Conservation (phyloP, 1,140 invertebrate genomes). For the Potamilus streckersoni region DNA sequence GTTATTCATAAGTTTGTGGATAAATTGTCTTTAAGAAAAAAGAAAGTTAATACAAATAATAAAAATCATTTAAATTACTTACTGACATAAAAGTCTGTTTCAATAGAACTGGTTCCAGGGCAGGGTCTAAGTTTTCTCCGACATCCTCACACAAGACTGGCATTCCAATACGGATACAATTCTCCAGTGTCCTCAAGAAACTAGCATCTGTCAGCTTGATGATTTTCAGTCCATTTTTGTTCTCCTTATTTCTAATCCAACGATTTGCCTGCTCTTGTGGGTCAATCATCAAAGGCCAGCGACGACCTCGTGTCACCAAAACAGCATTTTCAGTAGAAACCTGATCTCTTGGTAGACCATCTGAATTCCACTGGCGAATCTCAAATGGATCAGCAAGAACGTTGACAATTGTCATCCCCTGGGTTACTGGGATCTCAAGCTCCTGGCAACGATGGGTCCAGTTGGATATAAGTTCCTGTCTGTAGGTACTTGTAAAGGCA, state of each 20-base stretch:
- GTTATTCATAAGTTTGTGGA: too few relatives aligned
- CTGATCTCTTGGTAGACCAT: conserved; percentile 83
- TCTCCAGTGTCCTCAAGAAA: conserved; percentile 72
- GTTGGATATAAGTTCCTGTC: conserved; percentile 50
- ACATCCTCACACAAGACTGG: conserved; percentile 68
- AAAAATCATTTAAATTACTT: conserved; percentile 25
- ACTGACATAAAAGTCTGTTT: conserved; percentile 72
- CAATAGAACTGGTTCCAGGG: conserved; percentile 67
- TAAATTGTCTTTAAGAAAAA: not conserved
- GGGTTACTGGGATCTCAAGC: conserved; percentile 65
- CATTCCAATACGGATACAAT: conserved; percentile 67
- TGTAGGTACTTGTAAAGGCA: conserved; percentile 66
- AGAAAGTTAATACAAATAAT: not conserved
- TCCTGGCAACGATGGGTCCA: conserved; percentile 61
- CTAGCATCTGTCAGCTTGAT: conserved; percentile 76
- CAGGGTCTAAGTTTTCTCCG: conserved; percentile 66
- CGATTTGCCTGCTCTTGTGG: conserved; percentile 91
- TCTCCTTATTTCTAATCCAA: conserved; percentile 88
- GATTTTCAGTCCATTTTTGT: conserved; percentile 78
- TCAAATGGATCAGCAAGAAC: conserved; percentile 88
- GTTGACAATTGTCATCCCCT: conserved; percentile 74
- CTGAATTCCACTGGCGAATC: conserved; percentile 85
- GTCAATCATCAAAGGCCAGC: conserved; percentile 91
- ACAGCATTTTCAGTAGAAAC: conserved; percentile 91
- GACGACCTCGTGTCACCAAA: conserved; percentile 80